phyloP scores from a whole-genome alignment of 2,888 invertebrate genomes.

The Drosophila mimica region DNA sequence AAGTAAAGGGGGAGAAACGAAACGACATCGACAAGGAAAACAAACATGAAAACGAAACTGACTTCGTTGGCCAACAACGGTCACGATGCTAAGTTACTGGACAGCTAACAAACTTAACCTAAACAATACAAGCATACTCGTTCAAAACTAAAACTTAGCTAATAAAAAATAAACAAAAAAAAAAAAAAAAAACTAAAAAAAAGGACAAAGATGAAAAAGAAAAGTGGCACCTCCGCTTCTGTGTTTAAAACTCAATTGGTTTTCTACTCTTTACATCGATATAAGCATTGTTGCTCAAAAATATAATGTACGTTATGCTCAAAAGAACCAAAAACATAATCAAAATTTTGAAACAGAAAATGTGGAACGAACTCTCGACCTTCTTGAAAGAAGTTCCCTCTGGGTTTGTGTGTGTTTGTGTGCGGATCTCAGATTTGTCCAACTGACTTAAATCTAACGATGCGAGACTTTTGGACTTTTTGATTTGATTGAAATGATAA shows the following conservation, averaged over 20 bases:
- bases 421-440: not conserved
- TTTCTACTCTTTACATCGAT: slow-evolving; percentile 18
- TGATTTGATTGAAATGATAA: not conserved
- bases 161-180: not conserved
- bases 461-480: slow-evolving; percentile 8
- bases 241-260: slow-evolving; percentile 34
- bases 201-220: not conserved
- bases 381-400: not conserved
- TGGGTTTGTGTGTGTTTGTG: slow-evolving; percentile 8
- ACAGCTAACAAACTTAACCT: not conserved
- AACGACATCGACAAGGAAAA: slow-evolving; percentile 6
- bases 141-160: not conserved
- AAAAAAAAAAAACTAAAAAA: not conserved
- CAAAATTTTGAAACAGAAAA: slow-evolving; percentile 1
- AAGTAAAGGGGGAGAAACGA: not conserved
- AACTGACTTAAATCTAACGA: not conserved
- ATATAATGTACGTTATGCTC: slow-evolving; percentile 3
- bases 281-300: slow-evolving; percentile 25
- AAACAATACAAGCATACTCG: not conserved
- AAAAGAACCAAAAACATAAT: slow-evolving; percentile 5
- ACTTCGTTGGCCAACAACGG: not conserved
- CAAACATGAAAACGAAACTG: slow-evolving; percentile 7
- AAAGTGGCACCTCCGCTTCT: not conserved
- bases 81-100: not conserved
- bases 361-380: not conserved